Evolutionary conservation across 2,888 invertebrate genomes (phyloP), one percentile per base, ranked within the genome.

Genomic region (Scaptodrosophila latifasciaeformis): DNA sequence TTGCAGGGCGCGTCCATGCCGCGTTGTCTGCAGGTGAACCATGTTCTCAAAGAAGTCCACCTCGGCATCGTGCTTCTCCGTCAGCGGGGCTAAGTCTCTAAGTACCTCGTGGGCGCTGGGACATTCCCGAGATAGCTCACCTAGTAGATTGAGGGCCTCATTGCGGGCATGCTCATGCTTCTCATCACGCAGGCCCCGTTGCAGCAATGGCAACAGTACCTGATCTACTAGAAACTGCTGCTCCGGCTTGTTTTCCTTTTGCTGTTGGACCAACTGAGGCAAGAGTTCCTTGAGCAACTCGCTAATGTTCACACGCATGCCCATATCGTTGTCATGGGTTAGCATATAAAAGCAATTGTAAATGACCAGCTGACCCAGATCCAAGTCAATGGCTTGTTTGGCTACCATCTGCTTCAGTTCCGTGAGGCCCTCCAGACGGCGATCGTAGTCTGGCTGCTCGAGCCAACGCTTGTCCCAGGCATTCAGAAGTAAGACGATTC

Each of bases 31-130:
- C 40, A 95, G 86, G 87, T 99, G 97, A 19, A 91, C 90, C 79
- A 97, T 91, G 83, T 97, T 98, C 79, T 96, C 95, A 83, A 97
- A 98, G 89, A 99, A 97, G 86, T 99, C 97, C 0, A 93, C 92
- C 85, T 98, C 97, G 6, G 89, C 84, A 83, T 98, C 96, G 89
- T 74, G 66, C 1, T 56, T 51, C 77, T 92, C 92, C 0, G 90
- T 88, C 27, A 94, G 86, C 29, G 88, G 86, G n/a, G 90, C 88
- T 50, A 95, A 86, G 86, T 95, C 94, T 13, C 89, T 87, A 1
- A 95, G 85, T 0, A 94, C 89, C 1, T 91, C 90, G 84, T 95
- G 93, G 0, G 90, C 87, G 0, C 90, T 89, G 0, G 91, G 87
- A 81, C 93, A 93, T 83, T 93, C 91, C 65, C 92, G 89, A 0